A percentile compares a stretch with the other conserved stretches of the same genome.
Evolutionary conservation across 2,113 vertebrate species (phyloP).

Genomic region (Pardalotus punctatus): DNA sequence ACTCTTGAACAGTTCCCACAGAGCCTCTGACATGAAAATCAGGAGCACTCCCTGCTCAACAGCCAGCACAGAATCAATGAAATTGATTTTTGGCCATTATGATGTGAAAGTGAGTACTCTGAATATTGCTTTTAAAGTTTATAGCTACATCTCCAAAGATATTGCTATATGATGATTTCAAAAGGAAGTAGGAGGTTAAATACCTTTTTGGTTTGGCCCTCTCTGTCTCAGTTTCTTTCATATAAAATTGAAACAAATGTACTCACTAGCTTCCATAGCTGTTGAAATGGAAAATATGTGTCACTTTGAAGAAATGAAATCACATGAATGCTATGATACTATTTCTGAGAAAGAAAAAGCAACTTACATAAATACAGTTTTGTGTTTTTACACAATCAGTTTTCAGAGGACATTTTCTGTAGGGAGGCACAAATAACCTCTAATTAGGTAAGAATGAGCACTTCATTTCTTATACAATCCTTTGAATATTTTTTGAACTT

Average conservation of each 20-base stretch:
- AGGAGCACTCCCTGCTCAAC: neutral
- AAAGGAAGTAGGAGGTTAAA: neutral
- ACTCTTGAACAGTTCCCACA: neutral
- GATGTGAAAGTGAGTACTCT: neutral
- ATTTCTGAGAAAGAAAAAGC: neutral
- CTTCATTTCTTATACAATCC: neutral
- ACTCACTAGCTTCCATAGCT: neutral
- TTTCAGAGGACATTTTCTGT: neutral
- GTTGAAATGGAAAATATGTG: neutral
- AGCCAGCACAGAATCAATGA: neutral
- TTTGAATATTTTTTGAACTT: neutral
- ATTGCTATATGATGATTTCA: neutral
- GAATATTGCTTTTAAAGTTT: conserved; percentile 22
- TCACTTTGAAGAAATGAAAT: neutral
- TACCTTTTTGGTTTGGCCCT: neutral
- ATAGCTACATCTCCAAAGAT: neutral
- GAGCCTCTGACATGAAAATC: neutral
- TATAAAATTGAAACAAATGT: neutral
- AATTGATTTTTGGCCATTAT: conserved; percentile 30
- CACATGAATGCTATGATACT: neutral
- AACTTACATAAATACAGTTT: neutral
- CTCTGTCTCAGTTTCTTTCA: neutral
- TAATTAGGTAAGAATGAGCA: neutral
- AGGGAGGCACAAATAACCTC: neutral
- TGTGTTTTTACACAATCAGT: neutral